Evolutionary conservation across 2,113 vertebrate genomes (phyloP), one percentile per base, ranked within the genome.

Genomic region (Daubentonia madagascariensis): DNA sequence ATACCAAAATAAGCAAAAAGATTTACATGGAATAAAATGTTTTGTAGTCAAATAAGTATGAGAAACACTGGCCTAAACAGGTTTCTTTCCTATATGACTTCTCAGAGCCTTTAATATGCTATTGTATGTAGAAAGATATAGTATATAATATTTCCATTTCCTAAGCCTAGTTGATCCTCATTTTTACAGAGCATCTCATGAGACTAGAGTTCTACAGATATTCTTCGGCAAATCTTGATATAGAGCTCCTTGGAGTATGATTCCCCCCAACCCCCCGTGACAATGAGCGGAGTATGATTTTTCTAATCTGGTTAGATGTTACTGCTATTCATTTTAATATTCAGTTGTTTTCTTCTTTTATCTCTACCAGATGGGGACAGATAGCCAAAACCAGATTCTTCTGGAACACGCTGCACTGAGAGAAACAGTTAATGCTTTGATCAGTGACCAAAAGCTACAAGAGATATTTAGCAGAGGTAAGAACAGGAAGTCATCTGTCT

Each of bases 401-500:
- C 98, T 99, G 98, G 99, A 99, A 72, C 99, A 99, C 65, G 98
- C 99, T 70, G 97, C 98, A 3, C 98, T 99, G 86, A 99, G 99
- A 96, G 98, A 99, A 95, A 99, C 99, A 94, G 98, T 99, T 98
- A 99, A 99, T 98, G 98, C 99, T 95, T 99, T 99, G 99, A 99
- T 99, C 61, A 99, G 99, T 81, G 99, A 99, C 98, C 99, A 99
- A 98, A 99, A 99, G 97, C 99, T 99, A 89, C 99, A 99, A 97
- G 99, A 99, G 97, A 99, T 99, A 98, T 99, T 99, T 97, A 99
- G 99, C 95, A 99, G 99, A 99, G 99, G 99, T 99, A 98, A 98
- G 99, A 92, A 52, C 43, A 92, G 72, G 35, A 88, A 30, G 63
- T 97, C 76, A 97, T 97, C 50, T 94, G 1, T 91, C 86, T 54